Base-by-base conservation (phyloP, 2,797 vertebrate species). In the Periparus ater region DNA sequence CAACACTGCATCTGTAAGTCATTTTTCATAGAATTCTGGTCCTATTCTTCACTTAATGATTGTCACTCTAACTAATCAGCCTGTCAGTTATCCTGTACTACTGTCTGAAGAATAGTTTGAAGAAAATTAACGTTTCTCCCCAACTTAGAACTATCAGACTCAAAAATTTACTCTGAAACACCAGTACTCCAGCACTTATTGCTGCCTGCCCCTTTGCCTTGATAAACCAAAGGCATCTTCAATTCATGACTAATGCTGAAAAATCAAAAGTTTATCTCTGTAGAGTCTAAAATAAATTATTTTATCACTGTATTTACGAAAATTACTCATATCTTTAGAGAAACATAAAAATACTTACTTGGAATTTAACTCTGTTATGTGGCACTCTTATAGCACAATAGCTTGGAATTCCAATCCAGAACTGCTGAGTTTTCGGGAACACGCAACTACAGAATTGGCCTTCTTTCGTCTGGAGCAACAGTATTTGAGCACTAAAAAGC, bases 351-450 rank as follows among this genome's bases (percentile, higher is more conserved):
- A 73, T 13, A 79, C 63, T 79, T 79, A 95, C 95, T n/a, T 79
- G 77, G 36, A 66, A 93, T 48, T 91, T 63, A 84, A n/a, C 18
- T 82, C 30, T 54, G 10, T 79, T 66, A 54, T 0, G 1, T 18
- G 71, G 22, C 0, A 3, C 20, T 67, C 25, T 45, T 54, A 63
- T 0, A n/a, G 50, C 71, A 53, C 89, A 81, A 50, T 18, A 82
- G 30, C 57, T 88, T 47, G 82, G 30, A 79, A 97, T 47, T 90
- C 80, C 93, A 87, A 10, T 11, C 38, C 71, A 76, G 36, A 95
- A 82, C 30, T 44, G 88, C 3, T 34, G 60, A 25, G n/a, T 27
- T 91, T 82, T 86, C n/a, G 36, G 45, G 79, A 91, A 73, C 2
- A 7, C 3, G 13, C 17, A 78, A 44, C 32, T 85, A 76, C 32